Conservation (phyloP, 2,888 invertebrate species). For the Phyllotreta cruciferae region DNA sequence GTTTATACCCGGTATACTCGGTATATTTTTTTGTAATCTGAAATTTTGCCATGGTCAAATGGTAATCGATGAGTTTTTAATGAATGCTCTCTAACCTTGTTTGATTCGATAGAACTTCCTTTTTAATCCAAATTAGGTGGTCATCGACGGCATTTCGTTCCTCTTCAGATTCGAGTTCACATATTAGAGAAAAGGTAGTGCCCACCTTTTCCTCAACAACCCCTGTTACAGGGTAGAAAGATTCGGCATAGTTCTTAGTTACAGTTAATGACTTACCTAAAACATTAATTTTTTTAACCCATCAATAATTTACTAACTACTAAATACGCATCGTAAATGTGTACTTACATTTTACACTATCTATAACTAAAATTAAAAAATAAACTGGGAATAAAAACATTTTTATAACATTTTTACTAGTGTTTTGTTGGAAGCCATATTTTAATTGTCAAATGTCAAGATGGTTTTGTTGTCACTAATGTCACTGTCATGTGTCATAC, state of each 20-base stretch:
- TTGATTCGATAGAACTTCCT: constrained; percentile 37
- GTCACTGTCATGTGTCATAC: too few species aligned
- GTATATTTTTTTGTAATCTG: constrained; percentile 33
- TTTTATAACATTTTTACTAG: constrained; percentile 41
- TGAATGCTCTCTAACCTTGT: constrained; percentile 31
- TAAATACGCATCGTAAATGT: neutral
- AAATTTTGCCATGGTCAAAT: constrained; percentile 16
- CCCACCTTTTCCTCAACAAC: constrained; percentile 54
- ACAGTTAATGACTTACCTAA: constrained; percentile 54
- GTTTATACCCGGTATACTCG: constrained; percentile 44
- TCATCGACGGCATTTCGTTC: constrained; percentile 50
- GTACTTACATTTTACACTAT: constrained; percentile 44
- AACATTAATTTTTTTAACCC: constrained; percentile 18
- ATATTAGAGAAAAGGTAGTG: constrained; percentile 54
- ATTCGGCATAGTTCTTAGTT: constrained; percentile 52
- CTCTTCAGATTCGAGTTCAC: constrained; percentile 47
- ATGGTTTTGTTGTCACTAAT: too few species aligned
- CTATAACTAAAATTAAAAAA: constrained; percentile 45
- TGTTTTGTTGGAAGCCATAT: constrained; percentile 42
- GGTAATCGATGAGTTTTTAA: neutral
- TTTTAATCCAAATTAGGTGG: constrained; percentile 53
- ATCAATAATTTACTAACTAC: neutral
- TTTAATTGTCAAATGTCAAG: constrained; percentile 24
- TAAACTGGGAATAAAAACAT: constrained; percentile 34
- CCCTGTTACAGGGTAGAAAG: constrained; percentile 49